Evolutionary conservation across 1,140 invertebrate species (phyloP).

Genomic region (Zeugodacus cucurbitae): DNA sequence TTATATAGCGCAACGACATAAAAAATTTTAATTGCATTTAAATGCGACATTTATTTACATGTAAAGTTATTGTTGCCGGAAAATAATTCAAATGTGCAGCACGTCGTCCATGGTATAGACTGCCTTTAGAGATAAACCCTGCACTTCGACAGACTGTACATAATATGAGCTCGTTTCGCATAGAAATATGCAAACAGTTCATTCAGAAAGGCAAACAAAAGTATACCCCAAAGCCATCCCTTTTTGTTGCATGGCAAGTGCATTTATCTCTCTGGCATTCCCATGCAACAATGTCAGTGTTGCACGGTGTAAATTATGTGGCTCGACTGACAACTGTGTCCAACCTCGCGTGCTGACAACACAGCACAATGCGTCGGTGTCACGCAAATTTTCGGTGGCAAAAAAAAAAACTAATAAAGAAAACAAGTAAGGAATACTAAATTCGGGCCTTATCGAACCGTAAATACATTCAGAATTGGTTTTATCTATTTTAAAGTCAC

Average conservation of each 20-base stretch:
- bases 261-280: neutral
- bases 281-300: neutral
- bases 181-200: conserved; percentile 9
- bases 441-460: too few species aligned
- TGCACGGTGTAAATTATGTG: neutral
- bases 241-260: neutral
- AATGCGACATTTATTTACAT: conserved; percentile 66
- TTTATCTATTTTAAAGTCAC: too few species aligned
- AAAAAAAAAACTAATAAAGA: neutral
- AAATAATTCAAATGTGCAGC: conserved; percentile 55
- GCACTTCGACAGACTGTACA: too few species aligned
- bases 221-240: neutral
- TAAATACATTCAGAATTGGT: too few species aligned
- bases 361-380: conserved; percentile 25
- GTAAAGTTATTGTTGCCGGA: conserved; percentile 63
- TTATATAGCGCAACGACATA: conserved; percentile 47
- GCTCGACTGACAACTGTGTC: neutral
- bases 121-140: neutral
- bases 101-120: neutral
- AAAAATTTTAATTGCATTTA: conserved; percentile 66
- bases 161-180: conserved; percentile 41
- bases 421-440: too few species aligned
- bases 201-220: neutral
- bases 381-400: conserved; percentile 19
- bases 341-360: conserved; percentile 1